Conservation (phyloP, 2,113 vertebrate species). For the Excalfactoria chinensis region DNA sequence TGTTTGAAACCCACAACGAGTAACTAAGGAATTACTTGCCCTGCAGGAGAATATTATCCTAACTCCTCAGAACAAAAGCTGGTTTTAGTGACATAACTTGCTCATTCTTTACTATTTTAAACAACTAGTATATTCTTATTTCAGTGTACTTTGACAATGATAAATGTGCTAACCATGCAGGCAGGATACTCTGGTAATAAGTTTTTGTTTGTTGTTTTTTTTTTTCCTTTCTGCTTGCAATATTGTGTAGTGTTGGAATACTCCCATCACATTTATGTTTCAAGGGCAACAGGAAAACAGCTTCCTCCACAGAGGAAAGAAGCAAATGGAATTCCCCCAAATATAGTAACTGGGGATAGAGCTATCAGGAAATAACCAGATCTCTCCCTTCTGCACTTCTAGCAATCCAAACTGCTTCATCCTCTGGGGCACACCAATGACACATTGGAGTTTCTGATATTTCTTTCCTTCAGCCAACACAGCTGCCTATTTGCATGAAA, state of each 20-base stretch:
- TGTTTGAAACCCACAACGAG: not conserved
- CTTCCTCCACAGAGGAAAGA: not conserved
- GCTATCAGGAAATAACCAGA: not conserved
- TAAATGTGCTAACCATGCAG: not conserved
- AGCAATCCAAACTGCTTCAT: not conserved
- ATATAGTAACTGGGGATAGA: not conserved
- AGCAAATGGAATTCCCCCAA: not conserved
- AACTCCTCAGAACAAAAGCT: not conserved
- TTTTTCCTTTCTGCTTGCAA: not conserved
- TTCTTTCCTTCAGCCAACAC: not conserved
- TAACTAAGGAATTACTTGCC: rapidly evolving
- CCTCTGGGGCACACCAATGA: not conserved
- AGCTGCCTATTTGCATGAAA: not conserved
- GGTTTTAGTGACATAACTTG: not conserved
- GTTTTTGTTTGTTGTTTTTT: too few relatives aligned
- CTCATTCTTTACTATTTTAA: not conserved
- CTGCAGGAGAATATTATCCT: not conserved
- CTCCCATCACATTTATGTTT: not conserved
- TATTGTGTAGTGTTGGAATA: not conserved
- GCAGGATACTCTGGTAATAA: not conserved
- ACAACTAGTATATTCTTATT: not conserved
- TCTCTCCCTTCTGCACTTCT: not conserved
- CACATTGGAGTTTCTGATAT: not conserved
- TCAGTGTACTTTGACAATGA: not conserved
- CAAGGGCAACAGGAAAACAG: conserved; percentile 34